These are phyloP conservation scores for Lates japonicus DNA, from an alignment of 2,797 vertebrate genomes.

Conservation along the genomic window DNA sequence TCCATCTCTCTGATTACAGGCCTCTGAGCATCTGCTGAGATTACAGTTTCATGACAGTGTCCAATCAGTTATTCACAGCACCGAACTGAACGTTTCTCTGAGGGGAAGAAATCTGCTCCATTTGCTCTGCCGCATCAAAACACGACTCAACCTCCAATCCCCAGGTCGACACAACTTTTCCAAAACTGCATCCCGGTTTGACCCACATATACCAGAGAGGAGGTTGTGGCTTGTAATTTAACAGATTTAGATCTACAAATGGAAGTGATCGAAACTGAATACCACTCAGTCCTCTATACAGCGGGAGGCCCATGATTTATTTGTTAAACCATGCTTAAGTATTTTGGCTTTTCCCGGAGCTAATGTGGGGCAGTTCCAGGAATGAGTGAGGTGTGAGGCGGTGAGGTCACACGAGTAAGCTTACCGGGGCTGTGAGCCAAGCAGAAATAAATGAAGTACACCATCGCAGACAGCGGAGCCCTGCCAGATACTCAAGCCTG, in stretches of 20 bases:
- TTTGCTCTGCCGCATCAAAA: constrained; percentile 1
- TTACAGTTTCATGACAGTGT: constrained; percentile 34
- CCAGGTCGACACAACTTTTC: not conserved
- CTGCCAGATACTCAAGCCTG: constrained; percentile 59
- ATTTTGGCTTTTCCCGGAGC: constrained; percentile 47
- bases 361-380: constrained; percentile 55
- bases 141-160: constrained; percentile 7
- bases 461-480: constrained; percentile 48
- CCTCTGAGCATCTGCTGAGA: constrained; percentile 43
- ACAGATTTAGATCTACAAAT: constrained; percentile 21
- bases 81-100: constrained; percentile 11
- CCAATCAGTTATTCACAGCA: constrained; percentile 35
- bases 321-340: constrained; percentile 24
- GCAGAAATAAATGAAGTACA: constrained; percentile 65
- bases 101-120: constrained; percentile 3
- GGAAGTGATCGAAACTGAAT: constrained; percentile 2
- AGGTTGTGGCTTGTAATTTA: not conserved
- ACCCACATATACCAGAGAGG: not conserved
- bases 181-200: constrained; percentile 1
- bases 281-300: not conserved
- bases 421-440: constrained; percentile 52
- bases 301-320: constrained; percentile 38
- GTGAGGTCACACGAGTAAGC: constrained; percentile 64
- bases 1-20: constrained; percentile 46
- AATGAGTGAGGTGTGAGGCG: constrained; percentile 41